These are phyloP conservation scores for Palaemon carinicauda DNA, from an alignment of 1,140 invertebrate species.

Conservation along the genomic window DNA sequence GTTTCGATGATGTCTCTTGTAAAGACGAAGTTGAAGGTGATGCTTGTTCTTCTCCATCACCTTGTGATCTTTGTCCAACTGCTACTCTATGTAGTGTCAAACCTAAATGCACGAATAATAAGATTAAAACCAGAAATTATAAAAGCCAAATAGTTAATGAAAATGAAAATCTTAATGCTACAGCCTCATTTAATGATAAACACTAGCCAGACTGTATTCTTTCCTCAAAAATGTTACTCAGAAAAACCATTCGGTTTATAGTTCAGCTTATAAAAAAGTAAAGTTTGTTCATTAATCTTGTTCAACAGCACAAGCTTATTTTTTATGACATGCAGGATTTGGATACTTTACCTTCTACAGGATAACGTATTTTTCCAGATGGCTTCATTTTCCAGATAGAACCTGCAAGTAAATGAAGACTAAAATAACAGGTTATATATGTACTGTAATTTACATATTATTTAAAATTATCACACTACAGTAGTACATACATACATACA, in stretches of 20 bases:
- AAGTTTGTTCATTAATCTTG: not conserved
- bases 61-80: conserved; percentile 38
- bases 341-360: not conserved
- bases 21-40: not conserved
- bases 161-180: not conserved
- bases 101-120: not conserved
- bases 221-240: too few species aligned
- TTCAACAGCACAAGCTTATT: too few species aligned
- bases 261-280: too few species aligned
- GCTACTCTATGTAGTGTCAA: conserved; percentile 38
- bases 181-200: not conserved
- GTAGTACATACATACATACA: too few species aligned
- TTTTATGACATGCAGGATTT: not conserved
- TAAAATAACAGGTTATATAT: too few species aligned
- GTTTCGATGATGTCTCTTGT: not conserved
- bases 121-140: not conserved
- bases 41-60: conserved; percentile 40
- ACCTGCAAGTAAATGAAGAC: too few species aligned
- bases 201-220: too few species aligned
- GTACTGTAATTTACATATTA: too few species aligned
- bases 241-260: not conserved
- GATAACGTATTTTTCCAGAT: not conserved
- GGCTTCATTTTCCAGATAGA: not conserved
- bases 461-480: too few species aligned
- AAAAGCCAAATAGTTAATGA: not conserved